phyloP scores from a whole-genome alignment of 2,797 vertebrate species.

The Carcharodon carcharias region DNA sequence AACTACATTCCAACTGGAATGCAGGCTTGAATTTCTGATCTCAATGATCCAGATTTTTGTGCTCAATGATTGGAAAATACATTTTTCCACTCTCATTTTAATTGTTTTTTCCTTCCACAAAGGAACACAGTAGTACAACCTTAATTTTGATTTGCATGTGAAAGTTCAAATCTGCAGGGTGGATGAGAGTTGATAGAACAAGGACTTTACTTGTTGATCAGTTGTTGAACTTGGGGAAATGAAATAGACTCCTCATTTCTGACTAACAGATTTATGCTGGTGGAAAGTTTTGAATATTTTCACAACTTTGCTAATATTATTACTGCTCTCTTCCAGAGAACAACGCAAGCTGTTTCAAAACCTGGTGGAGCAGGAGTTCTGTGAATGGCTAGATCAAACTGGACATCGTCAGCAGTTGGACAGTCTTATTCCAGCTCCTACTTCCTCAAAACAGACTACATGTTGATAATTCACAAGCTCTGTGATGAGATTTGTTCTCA shows the following conservation, averaged over 20 bases:
- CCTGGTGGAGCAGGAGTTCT: constrained; percentile 83
- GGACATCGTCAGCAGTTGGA: constrained; percentile 82
- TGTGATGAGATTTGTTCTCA: constrained; percentile 36
- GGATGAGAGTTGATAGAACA: background rate
- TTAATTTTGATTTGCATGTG: background rate
- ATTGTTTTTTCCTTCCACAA: background rate
- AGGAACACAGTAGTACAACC: background rate
- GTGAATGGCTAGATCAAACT: constrained; percentile 78
- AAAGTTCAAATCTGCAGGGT: background rate
- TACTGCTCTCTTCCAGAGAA: constrained; percentile 61
- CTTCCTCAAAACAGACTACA: constrained; percentile 49
- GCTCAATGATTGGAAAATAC: background rate
- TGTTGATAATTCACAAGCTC: background rate
- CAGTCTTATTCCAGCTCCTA: constrained; percentile 68
- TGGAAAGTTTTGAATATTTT: background rate
- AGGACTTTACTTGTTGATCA: background rate
- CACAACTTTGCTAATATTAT: constrained; percentile 4
- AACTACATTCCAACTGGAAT: background rate
- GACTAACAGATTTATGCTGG: background rate
- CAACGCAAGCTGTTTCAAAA: constrained; percentile 77
- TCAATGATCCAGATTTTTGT: background rate
- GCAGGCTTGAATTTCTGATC: background rate
- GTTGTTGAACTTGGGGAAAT: background rate
- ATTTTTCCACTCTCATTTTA: background rate
- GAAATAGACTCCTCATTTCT: too few relatives aligned